Conservation (phyloP, 2,113 vertebrate species). For the cattle (Bos taurus) region ARS-UCD2.0 NC_037328.1:71331001-71331500, state of each 20-base stretch:
- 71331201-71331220: not conserved
- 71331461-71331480: not conserved
- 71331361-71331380: not conserved
- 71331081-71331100: not conserved
- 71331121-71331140: not conserved
- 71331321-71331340: not conserved
- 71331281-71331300: not conserved
- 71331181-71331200: not conserved
- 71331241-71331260: not conserved
- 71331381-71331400: not conserved
- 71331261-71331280: not conserved
- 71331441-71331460: not conserved
- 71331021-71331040: not conserved
- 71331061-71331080: conserved; percentile 2
- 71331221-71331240: not conserved
- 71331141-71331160: not conserved
- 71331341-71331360: not conserved
- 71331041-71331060: not conserved
- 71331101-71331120: not conserved
- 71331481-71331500: not conserved
- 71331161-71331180: not conserved
- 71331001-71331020: not conserved
- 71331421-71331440: not conserved
- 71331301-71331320: not conserved
- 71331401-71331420: not conserved